A percentile compares a stretch with the other conserved stretches of the same genome.
These are phyloP conservation scores for Phoxinus phoxinus DNA, from an alignment of 2,113 vertebrate genomes.

Conservation along the genomic window DNA sequence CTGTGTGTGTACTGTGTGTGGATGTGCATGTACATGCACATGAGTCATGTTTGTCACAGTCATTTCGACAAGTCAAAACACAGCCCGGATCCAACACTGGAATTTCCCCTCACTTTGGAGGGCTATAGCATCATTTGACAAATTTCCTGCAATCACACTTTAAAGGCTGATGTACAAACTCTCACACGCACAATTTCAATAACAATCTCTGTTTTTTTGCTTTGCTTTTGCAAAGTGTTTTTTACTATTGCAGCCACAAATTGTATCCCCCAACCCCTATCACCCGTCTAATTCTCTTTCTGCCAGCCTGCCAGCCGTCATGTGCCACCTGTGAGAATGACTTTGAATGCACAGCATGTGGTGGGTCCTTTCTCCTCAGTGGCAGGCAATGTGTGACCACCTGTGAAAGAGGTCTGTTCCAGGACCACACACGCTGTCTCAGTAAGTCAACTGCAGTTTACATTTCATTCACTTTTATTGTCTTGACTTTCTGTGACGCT, in stretches of 20 bases:
- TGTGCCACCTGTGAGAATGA: constrained; percentile 76
- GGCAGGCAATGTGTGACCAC: constrained; percentile 75
- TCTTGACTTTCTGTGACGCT: constrained; percentile 12
- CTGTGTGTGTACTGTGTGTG: constrained; percentile 13
- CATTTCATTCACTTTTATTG: constrained; percentile 14
- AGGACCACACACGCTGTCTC: constrained; percentile 74
- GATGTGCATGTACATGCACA: constrained; percentile 15
- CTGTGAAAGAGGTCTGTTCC: constrained; percentile 76
- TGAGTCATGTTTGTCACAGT: constrained; percentile 28
- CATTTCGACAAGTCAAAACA: constrained; percentile 40
- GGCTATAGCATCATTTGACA: constrained; percentile 29
- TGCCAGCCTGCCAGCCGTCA: constrained; percentile 77
- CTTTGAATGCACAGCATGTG: constrained; percentile 79
- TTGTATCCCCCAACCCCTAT: neutral
- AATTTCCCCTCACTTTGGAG: constrained; percentile 16
- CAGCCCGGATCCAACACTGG: constrained; percentile 4
- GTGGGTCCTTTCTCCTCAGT: constrained; percentile 69
- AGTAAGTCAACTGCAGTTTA: constrained; percentile 68
- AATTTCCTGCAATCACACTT: constrained; percentile 3
- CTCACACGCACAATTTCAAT: neutral
- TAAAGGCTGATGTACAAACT: neutral
- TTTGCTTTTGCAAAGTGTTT: constrained; percentile 13
- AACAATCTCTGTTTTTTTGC: neutral
- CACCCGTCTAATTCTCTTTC: neutral
- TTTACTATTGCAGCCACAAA: constrained; percentile 23